These are phyloP conservation scores for Solenopsis fugax DNA, from an alignment of 1,140 invertebrate species.

Conservation along the genomic window DNA sequence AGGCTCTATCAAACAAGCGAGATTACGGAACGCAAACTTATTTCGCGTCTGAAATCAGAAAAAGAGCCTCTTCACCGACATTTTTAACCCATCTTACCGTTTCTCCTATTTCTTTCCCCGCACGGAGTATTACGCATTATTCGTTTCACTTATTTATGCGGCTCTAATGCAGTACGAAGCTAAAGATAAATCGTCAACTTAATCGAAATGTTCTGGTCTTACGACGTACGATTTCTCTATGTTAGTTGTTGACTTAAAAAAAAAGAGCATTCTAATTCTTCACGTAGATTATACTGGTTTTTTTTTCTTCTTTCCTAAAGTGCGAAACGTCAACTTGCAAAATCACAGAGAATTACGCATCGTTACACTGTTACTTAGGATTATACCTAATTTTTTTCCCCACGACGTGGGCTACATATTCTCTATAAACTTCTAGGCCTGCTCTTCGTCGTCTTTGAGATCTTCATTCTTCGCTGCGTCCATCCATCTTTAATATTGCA, in stretches of 20 bases:
- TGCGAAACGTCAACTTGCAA: slow-evolving; percentile 74
- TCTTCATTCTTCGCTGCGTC: slow-evolving; percentile 67
- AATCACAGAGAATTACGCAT: slow-evolving; percentile 78
- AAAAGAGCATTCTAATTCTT: slow-evolving; percentile 65
- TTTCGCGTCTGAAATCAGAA: slow-evolving; percentile 44
- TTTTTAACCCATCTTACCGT: slow-evolving; percentile 9
- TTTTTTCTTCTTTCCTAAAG: slow-evolving; percentile 48
- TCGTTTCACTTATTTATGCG: slow-evolving; percentile 34
- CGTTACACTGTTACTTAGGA: slow-evolving; percentile 71
- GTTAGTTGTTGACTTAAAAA: slow-evolving; percentile 63
- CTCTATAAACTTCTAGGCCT: slow-evolving; percentile 78
- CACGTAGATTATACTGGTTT: slow-evolving; percentile 39
- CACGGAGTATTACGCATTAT: slow-evolving; percentile 39
- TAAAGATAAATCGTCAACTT: slow-evolving; percentile 71
- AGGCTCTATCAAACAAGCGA: slow-evolving; percentile 49
- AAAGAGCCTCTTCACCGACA: slow-evolving; percentile 26
- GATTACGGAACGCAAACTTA: slow-evolving; percentile 36
- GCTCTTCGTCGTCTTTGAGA: slow-evolving; percentile 76
- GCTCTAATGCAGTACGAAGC: slow-evolving; percentile 66
- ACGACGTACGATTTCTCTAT: slow-evolving; percentile 59
- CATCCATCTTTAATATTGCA: slow-evolving; percentile 47
- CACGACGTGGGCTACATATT: slow-evolving; percentile 67
- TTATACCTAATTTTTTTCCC: slow-evolving; percentile 64
- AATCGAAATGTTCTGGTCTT: slow-evolving; percentile 64
- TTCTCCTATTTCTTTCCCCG: background rate